Base-by-base conservation (phyloP, 2,888 invertebrate genomes). In the Dicyrtoma fusca region DNA sequence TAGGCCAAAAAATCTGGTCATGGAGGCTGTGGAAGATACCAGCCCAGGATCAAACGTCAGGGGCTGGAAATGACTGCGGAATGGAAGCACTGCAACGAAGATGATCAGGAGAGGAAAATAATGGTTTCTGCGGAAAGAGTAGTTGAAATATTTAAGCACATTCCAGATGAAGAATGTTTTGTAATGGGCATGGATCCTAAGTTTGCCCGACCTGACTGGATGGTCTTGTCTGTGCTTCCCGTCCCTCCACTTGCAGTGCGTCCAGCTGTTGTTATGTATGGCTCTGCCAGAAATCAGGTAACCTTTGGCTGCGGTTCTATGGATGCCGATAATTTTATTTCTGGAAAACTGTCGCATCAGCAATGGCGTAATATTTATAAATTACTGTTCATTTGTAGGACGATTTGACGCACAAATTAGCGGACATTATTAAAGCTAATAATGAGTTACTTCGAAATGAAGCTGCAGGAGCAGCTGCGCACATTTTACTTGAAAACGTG, bases 41-140 rank as follows among this genome's bases (percentile, higher is more conserved):
- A 99, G 83, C 99, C 99, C 0, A 93, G 91, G 69, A 92, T 98
- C 66, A 87, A 94, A 74, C 86, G 97, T 72, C 88, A 89, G 47
- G 98, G 97, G 0, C 86, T 99, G 57, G 98, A 99, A 81, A 86
- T 99, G 53, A 90, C 92, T 0, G 98, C 97, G 0, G 98, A 99
- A 85, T 99, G 99, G 99, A 99, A 96, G 85, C 92, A 97, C 84
- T 90, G 94, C 0, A 99, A 99, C 85, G 99, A 99, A 86, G 98
- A 99, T 82, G 92, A 95, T 6, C 97, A 98, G 85, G 97, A 99
- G 83, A 92, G 94, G 83, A 98, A 99, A 85, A 95, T 97, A 19
- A 86, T 88, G 0, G 87, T 99, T 8, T 93, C 94, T 6, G 99
- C 98, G 1, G 99, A 99, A 84, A 87, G 97, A 80, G 98, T 97